phyloP scores from a whole-genome alignment of 37 sponge, comb jelly and placozoan species.

The Ianthella basta region DNA sequence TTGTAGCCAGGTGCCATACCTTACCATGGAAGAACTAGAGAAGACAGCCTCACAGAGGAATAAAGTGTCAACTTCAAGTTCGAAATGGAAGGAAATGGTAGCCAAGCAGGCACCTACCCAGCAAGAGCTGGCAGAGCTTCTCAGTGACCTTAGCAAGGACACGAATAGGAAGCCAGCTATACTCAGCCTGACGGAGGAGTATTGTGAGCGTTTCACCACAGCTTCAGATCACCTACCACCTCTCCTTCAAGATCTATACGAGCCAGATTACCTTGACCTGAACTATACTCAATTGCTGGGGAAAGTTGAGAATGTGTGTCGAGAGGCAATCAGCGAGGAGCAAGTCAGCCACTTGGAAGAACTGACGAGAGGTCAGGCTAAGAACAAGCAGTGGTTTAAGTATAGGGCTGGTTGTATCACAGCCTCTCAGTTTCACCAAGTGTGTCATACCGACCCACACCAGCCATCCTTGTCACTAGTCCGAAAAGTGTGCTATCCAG shows the following conservation, averaged over 20 bases:
- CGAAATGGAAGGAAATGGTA: not conserved
- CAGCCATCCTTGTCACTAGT: conserved; percentile 32
- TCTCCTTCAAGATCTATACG: conserved; percentile 1
- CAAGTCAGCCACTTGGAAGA: conserved; percentile 1
- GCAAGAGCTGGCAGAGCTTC: not conserved
- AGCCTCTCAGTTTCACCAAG: conserved; percentile 39
- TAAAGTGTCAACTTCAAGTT: not conserved
- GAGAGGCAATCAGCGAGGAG: not conserved
- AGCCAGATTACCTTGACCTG: conserved; percentile 4
- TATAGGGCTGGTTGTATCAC: conserved; percentile 41
- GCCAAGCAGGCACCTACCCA: not conserved
- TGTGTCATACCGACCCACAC: conserved; percentile 14
- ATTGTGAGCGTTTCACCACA: not conserved
- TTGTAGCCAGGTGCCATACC: not conserved
- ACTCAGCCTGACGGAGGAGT: not conserved
- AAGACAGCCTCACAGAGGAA: not conserved
- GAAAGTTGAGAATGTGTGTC: not conserved
- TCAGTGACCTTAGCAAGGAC: not conserved
- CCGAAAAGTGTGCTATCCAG: conserved; percentile 37
- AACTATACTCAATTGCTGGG: conserved; percentile 15
- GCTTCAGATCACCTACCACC: conserved; percentile 26
- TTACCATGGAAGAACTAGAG: not conserved
- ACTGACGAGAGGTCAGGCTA: conserved; percentile 11
- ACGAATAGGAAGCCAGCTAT: conserved; percentile 31
- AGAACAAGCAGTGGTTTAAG: conserved; percentile 17